Percentiles rank a stretch among this genome's conserved stretches.
phyloP scores from a whole-genome alignment of 2,113 vertebrate species.

The western clawed frog (Xenopus tropicalis) region UCB_Xtro_10.0 CM004443.2:202489001-202489500 shows the following conservation, averaged over 20 bases:
- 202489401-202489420: too few species aligned
- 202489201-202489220: constrained; percentile 18
- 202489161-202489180: constrained; percentile 48
- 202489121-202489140: constrained; percentile 51
- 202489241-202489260: background rate
- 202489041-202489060: constrained; percentile 48
- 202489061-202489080: constrained; percentile 48
- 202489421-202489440: too few species aligned
- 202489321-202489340: too few species aligned
- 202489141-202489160: constrained; percentile 49
- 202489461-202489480: too few species aligned
- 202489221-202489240: background rate
- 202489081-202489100: constrained; percentile 61
- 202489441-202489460: too few species aligned
- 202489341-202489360: too few species aligned
- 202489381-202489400: too few species aligned
- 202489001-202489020: constrained; percentile 62
- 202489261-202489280: background rate
- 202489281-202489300: background rate
- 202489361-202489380: too few species aligned
- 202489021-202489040: constrained; percentile 50
- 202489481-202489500: too few species aligned
- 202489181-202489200: constrained; percentile 58
- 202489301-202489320: background rate
- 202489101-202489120: constrained; percentile 62